Conservation (phyloP, 23 tunicate genomes). For the Trididemnum miniatum region DNA sequence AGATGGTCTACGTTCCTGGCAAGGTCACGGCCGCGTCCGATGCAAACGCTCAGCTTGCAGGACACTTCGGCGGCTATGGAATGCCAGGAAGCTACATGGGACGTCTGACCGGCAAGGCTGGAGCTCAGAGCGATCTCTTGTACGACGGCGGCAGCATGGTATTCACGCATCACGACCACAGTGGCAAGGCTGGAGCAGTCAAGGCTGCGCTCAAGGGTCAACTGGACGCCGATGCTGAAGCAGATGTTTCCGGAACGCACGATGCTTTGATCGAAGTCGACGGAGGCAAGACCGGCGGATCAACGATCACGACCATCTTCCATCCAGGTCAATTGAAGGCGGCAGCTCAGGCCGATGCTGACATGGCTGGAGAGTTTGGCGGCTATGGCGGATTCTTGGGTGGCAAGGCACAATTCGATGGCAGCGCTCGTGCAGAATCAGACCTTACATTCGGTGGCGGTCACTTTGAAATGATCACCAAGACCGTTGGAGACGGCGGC, state of each 20-base stretch:
- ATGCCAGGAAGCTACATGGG: background rate
- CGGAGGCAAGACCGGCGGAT: background rate
- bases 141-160: background rate
- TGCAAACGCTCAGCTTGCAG: background rate
- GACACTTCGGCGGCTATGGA: background rate
- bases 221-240: background rate
- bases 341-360: background rate
- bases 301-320: background rate
- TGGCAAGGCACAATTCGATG: background rate
- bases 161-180: background rate
- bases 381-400: background rate
- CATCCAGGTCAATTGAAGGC: background rate
- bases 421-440: background rate
- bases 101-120: background rate
- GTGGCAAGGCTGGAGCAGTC: background rate
- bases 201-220: background rate
- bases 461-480: background rate
- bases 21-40: background rate
- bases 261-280: background rate
- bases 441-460: background rate
- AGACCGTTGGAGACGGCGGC: background rate
- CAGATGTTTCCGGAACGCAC: background rate
- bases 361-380: background rate
- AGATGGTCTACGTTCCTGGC: background rate
- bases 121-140: background rate